These are phyloP conservation scores for Dicyrtoma fusca DNA, from an alignment of 2,888 invertebrate genomes.

Conservation along the genomic window DNA sequence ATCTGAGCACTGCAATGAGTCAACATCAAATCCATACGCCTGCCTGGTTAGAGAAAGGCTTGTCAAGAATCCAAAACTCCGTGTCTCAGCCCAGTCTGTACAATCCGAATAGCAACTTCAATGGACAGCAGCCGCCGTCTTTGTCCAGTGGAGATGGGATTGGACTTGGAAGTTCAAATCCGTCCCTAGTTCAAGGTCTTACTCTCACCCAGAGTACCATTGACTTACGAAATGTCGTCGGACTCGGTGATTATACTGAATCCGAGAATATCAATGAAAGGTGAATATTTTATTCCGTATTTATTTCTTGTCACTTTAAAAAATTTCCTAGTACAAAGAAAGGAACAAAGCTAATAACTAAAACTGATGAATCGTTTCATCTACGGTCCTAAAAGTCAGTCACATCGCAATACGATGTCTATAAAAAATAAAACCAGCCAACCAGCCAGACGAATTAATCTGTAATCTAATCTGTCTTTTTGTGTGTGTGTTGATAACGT, in stretches of 20 bases:
- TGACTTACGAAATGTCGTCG: slow-evolving; percentile 44
- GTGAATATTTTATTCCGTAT: too few species aligned
- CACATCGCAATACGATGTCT: too few species aligned
- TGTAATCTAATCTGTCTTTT: too few species aligned
- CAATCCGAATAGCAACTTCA: slow-evolving; percentile 21
- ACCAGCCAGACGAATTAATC: too few species aligned
- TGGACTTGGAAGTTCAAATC: background rate
- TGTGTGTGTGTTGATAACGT: too few species aligned
- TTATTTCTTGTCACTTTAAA: too few species aligned
- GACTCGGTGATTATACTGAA: slow-evolving; percentile 36
- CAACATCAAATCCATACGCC: slow-evolving; percentile 59
- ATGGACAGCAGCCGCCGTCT: too few species aligned
- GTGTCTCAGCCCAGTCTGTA: slow-evolving; percentile 45
- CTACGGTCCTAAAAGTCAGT: too few species aligned
- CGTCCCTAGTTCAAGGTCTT: slow-evolving; percentile 22
- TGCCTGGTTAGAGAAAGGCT: slow-evolving; percentile 66
- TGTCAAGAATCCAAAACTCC: slow-evolving; percentile 46
- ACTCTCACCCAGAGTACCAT: slow-evolving; percentile 39
- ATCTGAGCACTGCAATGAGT: slow-evolving; percentile 54
- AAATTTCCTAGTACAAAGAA: too few species aligned
- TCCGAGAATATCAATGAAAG: slow-evolving; percentile 11
- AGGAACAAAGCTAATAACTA: too few species aligned
- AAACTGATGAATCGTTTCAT: too few species aligned
- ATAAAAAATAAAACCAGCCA: too few species aligned
- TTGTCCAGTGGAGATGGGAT: background rate